A percentile compares a stretch with the other conserved stretches of the same genome.
Evolutionary conservation across 1,140 invertebrate genomes (phyloP).

Genomic region (Pygmarrhopalites habei): DNA sequence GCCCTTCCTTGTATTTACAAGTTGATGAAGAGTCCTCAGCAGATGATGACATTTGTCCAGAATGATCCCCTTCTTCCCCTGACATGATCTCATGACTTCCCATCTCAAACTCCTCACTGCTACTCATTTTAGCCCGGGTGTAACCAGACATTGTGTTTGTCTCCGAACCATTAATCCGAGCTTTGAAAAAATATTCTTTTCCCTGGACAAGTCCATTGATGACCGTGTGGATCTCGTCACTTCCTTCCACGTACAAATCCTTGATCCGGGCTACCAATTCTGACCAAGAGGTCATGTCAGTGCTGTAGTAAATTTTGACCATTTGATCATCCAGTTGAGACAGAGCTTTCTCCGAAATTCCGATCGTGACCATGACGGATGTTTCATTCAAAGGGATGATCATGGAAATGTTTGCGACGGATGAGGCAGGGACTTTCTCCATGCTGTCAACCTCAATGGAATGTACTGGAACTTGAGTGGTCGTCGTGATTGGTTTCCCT

Average conservation of each 20-base stretch:
- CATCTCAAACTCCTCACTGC: slow-evolving; percentile 15
- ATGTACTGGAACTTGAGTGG: background rate
- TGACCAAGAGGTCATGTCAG: slow-evolving; percentile 24
- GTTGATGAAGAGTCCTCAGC: slow-evolving; percentile 43
- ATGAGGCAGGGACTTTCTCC: background rate
- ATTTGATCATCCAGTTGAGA: slow-evolving; percentile 14
- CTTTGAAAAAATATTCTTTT: slow-evolving; percentile 37
- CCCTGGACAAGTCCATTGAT: slow-evolving; percentile 17
- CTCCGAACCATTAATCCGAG: slow-evolving; percentile 22
- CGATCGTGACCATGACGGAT: slow-evolving; percentile 24
- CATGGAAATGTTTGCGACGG: slow-evolving; percentile 16
- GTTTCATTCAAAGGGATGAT: slow-evolving; percentile 32
- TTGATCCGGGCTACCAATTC: slow-evolving; percentile 23
- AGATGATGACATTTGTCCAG: slow-evolving; percentile 14
- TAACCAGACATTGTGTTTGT: slow-evolving; percentile 28
- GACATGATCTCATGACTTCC: slow-evolving; percentile 25
- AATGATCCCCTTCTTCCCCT: slow-evolving; percentile 20
- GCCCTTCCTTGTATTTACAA: slow-evolving; percentile 50
- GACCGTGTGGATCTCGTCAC: slow-evolving; percentile 26
- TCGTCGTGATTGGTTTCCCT: background rate
- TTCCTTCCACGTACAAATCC: slow-evolving; percentile 31
- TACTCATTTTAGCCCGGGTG: slow-evolving; percentile 4
- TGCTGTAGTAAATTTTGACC: slow-evolving; percentile 28
- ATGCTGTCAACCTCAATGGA: background rate
- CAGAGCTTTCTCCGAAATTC: slow-evolving; percentile 28